Percentiles rank a stretch among this genome's conserved stretches.
phyloP scores from a whole-genome alignment of 2,113 vertebrate genomes.

The Loxodonta africana region DNA sequence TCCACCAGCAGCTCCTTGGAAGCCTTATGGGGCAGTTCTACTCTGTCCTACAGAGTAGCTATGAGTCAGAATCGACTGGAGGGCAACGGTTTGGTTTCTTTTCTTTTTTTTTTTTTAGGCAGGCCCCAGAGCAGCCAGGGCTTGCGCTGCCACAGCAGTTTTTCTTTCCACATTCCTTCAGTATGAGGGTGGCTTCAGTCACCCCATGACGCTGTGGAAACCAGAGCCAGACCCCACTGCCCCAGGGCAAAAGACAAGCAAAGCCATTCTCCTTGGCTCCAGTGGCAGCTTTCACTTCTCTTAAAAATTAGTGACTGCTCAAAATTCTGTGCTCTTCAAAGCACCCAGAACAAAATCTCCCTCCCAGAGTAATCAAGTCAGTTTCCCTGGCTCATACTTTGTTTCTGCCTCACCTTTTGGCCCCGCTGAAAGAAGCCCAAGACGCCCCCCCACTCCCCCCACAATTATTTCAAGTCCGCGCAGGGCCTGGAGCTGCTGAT shows the following conservation, averaged over 20 bases:
- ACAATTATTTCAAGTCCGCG: background rate
- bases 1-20: too few relatives aligned
- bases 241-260: background rate
- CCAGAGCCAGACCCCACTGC: background rate
- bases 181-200: background rate
- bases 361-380: background rate
- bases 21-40: too few relatives aligned
- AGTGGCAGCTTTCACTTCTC: background rate
- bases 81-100: too few relatives aligned
- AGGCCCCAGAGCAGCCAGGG: background rate
- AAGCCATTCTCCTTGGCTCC: background rate
- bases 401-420: background rate
- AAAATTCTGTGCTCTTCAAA: background rate
- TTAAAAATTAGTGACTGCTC: background rate
- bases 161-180: background rate
- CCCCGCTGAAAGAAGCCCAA: background rate
- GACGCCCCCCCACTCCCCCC: background rate
- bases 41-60: too few relatives aligned
- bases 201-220: background rate
- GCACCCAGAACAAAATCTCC: background rate
- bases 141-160: fast-evolving
- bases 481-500: background rate
- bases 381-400: background rate
- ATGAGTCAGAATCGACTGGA: too few relatives aligned
- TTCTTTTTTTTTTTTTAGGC: too few relatives aligned